Base-by-base conservation (phyloP, 2,888 invertebrate genomes). In the Rapana venosa region DNA sequence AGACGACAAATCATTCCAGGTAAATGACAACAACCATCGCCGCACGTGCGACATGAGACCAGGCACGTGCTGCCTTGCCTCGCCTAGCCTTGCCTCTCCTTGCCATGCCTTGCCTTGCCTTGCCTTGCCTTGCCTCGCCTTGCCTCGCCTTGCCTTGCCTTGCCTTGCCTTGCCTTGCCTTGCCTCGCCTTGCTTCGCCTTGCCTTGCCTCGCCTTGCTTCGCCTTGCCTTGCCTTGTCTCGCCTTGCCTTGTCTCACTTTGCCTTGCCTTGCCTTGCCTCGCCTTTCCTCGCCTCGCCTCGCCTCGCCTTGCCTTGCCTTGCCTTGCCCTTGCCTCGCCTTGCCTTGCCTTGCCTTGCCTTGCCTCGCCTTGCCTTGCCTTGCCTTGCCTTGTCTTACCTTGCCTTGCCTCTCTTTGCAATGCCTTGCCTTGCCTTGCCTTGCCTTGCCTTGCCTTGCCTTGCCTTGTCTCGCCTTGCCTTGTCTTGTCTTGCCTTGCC, bases 21-120 rank as follows among this genome's bases (percentile, higher is more conserved):
- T n/a, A n/a, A n/a, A n/a, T n/a, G n/a, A n/a, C n/a, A n/a, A n/a
- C n/a, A n/a, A n/a, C n/a, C n/a, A n/a, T n/a, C n/a, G n/a, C n/a
- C n/a, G n/a, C n/a, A n/a, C n/a, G n/a, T n/a, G n/a, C n/a, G n/a
- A n/a, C n/a, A n/a, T n/a, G n/a, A n/a, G n/a, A n/a, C n/a, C n/a
- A n/a, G n/a, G n/a, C n/a, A n/a, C n/a, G n/a, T 74, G 11, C 15
- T 58, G 58, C 58, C 58, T 58, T 58, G 22, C 66, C 13, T 66
- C 66, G 66, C 66, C 66, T n/a, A 4, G 66, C 58, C 58, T 58
- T 89, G 87, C 77, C 79, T 89, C 89, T 77, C 84, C 90, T 89
- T 91, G 91, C 66, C 85, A n/a, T 84, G 89, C 86, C 83, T 89
- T 91, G 88, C 35, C 88, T 35, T 79, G 35, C 79, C 79, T 79